Evolutionary conservation across 2,113 vertebrate species (phyloP).

Genomic region (Acrocephalus arundinaceus): DNA sequence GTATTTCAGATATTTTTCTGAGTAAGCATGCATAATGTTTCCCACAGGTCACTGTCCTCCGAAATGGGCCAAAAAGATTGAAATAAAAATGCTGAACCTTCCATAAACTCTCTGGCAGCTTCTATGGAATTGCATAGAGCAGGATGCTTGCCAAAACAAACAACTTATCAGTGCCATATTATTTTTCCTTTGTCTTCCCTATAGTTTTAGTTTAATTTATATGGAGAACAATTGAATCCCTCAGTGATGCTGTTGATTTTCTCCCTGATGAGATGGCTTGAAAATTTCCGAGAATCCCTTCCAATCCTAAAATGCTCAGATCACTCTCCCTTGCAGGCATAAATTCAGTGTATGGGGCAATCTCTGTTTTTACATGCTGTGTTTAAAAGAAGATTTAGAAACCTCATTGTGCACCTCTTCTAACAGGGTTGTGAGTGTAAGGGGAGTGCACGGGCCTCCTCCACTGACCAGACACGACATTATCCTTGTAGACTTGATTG

Average conservation of each 20-base stretch:
- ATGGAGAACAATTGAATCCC: not conserved
- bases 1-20: slow-evolving; percentile 36
- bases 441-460: accelerated
- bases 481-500: not conserved
- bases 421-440: not conserved
- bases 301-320: not conserved
- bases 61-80: not conserved
- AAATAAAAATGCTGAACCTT: slow-evolving; percentile 12
- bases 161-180: not conserved
- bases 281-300: not conserved
- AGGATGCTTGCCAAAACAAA: not conserved
- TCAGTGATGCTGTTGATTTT: not conserved
- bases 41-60: not conserved
- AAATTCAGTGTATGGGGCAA: not conserved
- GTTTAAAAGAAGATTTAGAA: not conserved
- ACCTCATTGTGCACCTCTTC: not conserved
- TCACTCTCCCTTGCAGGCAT: not conserved
- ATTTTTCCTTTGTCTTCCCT: not conserved
- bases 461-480: not conserved
- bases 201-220: not conserved
- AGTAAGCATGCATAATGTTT: not conserved
- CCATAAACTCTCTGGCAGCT: not conserved
- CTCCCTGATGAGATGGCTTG: not conserved
- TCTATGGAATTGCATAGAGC: not conserved
- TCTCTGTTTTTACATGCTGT: not conserved